Conservation (phyloP, 2,888 invertebrate species). For the Abrostola tripartita region DNA sequence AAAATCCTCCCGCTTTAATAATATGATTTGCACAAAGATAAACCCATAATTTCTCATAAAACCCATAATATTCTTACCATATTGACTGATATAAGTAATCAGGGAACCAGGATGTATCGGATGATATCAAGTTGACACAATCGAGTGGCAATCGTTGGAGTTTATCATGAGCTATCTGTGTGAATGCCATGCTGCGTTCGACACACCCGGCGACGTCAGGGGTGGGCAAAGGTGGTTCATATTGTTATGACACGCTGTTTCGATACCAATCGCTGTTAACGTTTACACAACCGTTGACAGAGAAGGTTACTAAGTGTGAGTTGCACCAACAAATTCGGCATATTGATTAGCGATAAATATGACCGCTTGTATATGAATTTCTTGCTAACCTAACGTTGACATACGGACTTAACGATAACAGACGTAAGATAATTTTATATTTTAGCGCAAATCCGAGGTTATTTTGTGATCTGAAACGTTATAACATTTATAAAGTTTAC, state of each 20-base stretch:
- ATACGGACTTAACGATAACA: too few species aligned
- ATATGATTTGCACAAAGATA: neutral
- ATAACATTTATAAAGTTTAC: too few species aligned
- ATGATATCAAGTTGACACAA: slow-evolving; percentile 55
- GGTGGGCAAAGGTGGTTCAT: slow-evolving; percentile 37
- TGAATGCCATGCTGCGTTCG: slow-evolving; percentile 53
- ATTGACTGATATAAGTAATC: slow-evolving; percentile 50
- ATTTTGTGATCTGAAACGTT: too few species aligned
- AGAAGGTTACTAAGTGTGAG: too few species aligned
- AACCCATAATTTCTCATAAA: slow-evolving; percentile 8
- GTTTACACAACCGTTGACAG: too few species aligned
- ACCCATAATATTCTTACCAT: slow-evolving; percentile 14
- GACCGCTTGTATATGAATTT: too few species aligned
- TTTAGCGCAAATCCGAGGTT: too few species aligned
- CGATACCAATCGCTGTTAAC: too few species aligned
- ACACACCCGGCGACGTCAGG: slow-evolving; percentile 48
- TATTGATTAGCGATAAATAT: too few species aligned
- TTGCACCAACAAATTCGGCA: too few species aligned
- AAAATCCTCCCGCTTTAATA: neutral
- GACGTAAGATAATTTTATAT: too few species aligned
- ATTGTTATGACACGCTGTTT: neutral
- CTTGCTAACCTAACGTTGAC: too few species aligned
- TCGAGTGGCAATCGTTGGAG: slow-evolving; percentile 51
- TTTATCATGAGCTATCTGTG: slow-evolving; percentile 57
- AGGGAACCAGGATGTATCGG: slow-evolving; percentile 42